Percentiles rank a stretch among this genome's conserved stretches.
phyloP scores from a whole-genome alignment of 2,113 vertebrate genomes.

The Gulo gulo region DNA sequence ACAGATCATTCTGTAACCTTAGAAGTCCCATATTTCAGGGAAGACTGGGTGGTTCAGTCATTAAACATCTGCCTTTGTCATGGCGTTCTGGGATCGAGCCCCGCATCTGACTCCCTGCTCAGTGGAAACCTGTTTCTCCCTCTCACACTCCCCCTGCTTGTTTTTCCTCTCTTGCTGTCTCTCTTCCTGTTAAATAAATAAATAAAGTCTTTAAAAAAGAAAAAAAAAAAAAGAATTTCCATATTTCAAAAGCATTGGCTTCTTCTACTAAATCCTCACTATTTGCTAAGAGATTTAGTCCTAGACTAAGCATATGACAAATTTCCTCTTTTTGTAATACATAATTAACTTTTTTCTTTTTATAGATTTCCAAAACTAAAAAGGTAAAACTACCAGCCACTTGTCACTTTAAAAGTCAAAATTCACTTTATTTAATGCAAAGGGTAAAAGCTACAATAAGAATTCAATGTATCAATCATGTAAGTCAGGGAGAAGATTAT shows the following conservation, averaged over 20 bases:
- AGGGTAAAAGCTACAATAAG: neutral
- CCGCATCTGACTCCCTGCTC: no score
- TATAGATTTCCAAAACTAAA: neutral
- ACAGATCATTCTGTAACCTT: neutral
- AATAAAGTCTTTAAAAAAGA: no score
- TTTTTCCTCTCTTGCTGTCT: no score
- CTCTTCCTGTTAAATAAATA: no score
- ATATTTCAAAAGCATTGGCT: neutral
- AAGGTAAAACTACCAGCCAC: neutral
- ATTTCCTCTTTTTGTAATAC: neutral
- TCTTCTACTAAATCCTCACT: neutral
- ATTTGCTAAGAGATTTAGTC: neutral
- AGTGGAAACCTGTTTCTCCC: no score
- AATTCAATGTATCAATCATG: neutral
- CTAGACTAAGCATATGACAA: neutral
- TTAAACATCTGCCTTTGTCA: no score
- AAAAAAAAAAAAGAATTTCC: neutral
- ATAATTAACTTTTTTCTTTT: neutral
- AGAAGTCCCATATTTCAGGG: neutral
- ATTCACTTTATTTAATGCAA: slow-evolving; percentile 10
- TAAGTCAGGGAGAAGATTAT: neutral
- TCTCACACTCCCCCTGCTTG: no score
- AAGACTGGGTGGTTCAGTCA: no score
- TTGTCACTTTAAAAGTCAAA: neutral
- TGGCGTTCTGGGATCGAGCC: no score